These are phyloP conservation scores for Aphrophora alni DNA, from an alignment of 2,888 invertebrate genomes.

Conservation along the genomic window DNA sequence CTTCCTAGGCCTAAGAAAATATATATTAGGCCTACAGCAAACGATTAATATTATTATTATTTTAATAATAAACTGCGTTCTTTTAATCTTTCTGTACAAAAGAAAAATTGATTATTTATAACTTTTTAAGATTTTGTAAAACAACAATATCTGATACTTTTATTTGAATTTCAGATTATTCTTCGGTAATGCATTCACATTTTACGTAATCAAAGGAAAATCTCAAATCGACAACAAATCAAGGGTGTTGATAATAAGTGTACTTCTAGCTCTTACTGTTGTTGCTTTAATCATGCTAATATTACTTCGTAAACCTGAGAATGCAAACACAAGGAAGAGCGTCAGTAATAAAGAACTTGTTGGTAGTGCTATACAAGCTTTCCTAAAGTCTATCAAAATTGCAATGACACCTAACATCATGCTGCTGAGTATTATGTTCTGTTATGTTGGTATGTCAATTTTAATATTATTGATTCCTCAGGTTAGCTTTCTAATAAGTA, in stretches of 20 bases:
- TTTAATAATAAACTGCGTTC: no score
- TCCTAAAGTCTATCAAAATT: constrained; percentile 25
- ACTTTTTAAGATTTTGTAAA: no score
- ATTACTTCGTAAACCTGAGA: constrained; percentile 59
- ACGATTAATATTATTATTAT: no score
- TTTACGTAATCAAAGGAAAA: constrained; percentile 85
- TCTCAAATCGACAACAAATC: constrained; percentile 73
- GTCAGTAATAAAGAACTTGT: not conserved
- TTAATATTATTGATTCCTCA: no score
- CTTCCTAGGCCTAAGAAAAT: no score
- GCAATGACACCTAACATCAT: constrained; percentile 29
- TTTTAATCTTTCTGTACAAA: no score
- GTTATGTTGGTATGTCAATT: not conserved
- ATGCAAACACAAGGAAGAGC: not conserved
- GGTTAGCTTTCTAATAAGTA: no score
- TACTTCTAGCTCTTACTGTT: constrained; percentile 67
- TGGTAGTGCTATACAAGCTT: constrained; percentile 8
- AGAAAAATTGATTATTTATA: no score
- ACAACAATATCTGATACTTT: no score
- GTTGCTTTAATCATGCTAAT: constrained; percentile 64
- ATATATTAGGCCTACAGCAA: no score
- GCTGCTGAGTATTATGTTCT: constrained; percentile 16
- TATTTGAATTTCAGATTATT: constrained; percentile 90
- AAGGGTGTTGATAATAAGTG: constrained; percentile 80
- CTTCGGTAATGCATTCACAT: constrained; percentile 95